These are phyloP conservation scores for Cyprinus carpio DNA, from an alignment of 2,113 vertebrate genomes.

Conservation along the genomic window DNA sequence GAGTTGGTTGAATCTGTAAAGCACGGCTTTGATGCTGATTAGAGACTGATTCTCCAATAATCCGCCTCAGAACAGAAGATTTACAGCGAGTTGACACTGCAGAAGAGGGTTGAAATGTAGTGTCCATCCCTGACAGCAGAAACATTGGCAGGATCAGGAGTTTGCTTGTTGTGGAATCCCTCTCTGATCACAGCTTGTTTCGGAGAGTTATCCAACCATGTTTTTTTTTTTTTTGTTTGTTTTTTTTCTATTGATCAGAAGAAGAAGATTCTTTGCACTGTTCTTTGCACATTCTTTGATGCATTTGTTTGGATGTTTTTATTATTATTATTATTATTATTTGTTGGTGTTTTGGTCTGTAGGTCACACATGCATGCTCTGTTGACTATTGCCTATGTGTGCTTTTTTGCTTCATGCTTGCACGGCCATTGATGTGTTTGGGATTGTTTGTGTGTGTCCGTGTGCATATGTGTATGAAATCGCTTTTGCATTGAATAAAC, in stretches of 20 bases:
- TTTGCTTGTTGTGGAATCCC: slow-evolving; percentile 10
- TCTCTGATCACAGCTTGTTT: slow-evolving; percentile 40
- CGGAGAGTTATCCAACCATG: slow-evolving; percentile 11
- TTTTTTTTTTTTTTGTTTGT: too few species aligned
- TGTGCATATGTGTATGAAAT: slow-evolving; percentile 8
- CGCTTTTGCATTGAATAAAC: slow-evolving; percentile 6
- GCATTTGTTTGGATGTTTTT: slow-evolving; percentile 23
- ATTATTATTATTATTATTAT: too few species aligned
- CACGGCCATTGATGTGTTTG: slow-evolving; percentile 23
- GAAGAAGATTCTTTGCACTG: slow-evolving; percentile 23
- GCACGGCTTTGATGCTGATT: background rate
- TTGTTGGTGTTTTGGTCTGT: slow-evolving; percentile 10
- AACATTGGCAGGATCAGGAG: slow-evolving; percentile 14
- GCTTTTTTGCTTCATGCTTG: slow-evolving; percentile 29
- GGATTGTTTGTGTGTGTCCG: slow-evolving; percentile 1
- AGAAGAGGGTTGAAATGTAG: background rate
- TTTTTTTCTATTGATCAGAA: slow-evolving; percentile 18
- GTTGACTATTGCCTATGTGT: slow-evolving; percentile 36
- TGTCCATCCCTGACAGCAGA: background rate
- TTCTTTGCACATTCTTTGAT: slow-evolving; percentile 24
- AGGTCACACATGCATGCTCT: slow-evolving; percentile 49
- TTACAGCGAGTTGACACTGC: background rate
- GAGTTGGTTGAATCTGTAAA: background rate
- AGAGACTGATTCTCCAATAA: slow-evolving; percentile 2
- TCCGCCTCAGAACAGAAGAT: background rate